Evolutionary conservation across 2,113 vertebrate genomes (phyloP).

Genomic region (Struthio camelus): DNA sequence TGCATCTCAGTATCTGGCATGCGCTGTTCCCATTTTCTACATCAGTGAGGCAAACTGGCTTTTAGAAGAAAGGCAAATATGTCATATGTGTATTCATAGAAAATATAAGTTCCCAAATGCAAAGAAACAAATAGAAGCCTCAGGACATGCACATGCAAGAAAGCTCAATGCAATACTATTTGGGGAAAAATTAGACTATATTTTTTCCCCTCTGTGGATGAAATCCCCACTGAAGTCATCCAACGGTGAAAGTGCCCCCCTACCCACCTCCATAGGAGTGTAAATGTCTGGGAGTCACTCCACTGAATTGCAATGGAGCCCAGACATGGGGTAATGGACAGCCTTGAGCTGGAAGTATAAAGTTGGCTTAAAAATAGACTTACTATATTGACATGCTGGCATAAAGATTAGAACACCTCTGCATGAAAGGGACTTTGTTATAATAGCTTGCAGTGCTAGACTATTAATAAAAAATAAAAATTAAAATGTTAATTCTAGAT

Average conservation of each 20-base stretch:
- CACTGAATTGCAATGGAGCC: background rate
- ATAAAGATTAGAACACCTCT: background rate
- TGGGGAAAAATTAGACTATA: background rate
- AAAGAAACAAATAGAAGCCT: background rate
- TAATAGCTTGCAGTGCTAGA: background rate
- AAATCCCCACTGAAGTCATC: background rate
- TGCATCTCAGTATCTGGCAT: background rate
- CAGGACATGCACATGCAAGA: background rate
- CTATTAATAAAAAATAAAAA: background rate
- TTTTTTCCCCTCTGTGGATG: accelerated
- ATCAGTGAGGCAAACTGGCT: background rate
- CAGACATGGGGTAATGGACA: background rate
- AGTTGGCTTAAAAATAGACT: background rate
- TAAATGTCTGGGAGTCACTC: background rate
- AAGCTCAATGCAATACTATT: background rate
- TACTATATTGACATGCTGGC: background rate
- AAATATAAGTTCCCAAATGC: background rate
- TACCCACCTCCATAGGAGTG: background rate
- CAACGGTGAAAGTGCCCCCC: background rate
- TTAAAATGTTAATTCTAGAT: background rate
- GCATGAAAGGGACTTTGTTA: background rate
- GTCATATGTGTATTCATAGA: background rate
- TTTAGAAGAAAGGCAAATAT: background rate
- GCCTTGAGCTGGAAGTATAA: background rate
- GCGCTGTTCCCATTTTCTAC: background rate